A percentile compares a stretch with the other conserved stretches of the same genome.
Evolutionary conservation across 2,888 invertebrate genomes (phyloP).

Genomic region (Invenusta paracnida): DNA sequence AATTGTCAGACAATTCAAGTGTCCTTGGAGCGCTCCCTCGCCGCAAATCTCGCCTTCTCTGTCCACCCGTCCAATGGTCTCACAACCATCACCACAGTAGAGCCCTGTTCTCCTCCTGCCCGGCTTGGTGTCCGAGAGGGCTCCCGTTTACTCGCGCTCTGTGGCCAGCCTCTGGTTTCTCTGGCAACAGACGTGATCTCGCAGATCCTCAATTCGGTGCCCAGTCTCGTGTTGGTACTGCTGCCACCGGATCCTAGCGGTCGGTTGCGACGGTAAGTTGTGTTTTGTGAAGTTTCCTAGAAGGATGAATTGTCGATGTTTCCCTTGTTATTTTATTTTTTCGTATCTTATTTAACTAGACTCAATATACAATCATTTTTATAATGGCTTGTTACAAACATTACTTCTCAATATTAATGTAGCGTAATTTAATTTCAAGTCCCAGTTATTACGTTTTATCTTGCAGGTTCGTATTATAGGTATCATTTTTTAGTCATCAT

Average conservation of each 20-base stretch:
- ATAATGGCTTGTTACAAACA: too few species aligned
- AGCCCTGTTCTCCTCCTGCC: not conserved
- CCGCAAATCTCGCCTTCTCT: not conserved
- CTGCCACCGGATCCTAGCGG: not conserved
- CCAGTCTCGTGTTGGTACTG: not conserved
- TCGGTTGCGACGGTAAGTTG: not conserved
- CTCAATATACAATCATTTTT: too few species aligned
- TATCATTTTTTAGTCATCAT: too few species aligned
- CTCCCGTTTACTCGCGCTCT: not conserved
- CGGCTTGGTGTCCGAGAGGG: not conserved
- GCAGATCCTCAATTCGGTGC: not conserved
- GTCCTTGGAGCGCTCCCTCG: not conserved
- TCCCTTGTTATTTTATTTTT: too few species aligned
- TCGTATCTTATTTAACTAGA: too few species aligned
- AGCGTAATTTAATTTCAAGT: too few species aligned
- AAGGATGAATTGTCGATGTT: too few species aligned
- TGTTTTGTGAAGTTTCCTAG: too few species aligned
- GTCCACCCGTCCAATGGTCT: not conserved
- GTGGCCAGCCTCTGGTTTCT: conserved; percentile 2
- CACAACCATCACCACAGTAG: not conserved
- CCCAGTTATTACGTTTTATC: too few species aligned
- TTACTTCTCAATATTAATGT: too few species aligned
- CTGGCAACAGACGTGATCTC: not conserved
- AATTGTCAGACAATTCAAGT: conserved; percentile 1
- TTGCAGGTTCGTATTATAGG: too few species aligned